Evolutionary conservation across 92 coral and sea anemone genomes (phyloP).

Genomic region (Blastomussa wellsi): DNA sequence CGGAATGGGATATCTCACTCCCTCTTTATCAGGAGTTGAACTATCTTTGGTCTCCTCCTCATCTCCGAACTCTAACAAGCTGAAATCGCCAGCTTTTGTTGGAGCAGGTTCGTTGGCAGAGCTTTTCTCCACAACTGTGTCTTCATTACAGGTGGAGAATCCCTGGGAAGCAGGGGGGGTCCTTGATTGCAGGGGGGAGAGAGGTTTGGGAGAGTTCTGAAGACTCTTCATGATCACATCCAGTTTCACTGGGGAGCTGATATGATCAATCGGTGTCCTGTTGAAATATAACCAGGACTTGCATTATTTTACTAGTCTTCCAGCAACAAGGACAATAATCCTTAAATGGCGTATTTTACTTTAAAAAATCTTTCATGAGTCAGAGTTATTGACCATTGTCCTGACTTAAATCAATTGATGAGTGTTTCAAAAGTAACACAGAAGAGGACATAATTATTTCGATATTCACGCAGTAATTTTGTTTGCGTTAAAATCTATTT

Average conservation of each 20-base stretch:
- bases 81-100: slow-evolving; percentile 31
- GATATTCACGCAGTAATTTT: no score
- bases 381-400: no score
- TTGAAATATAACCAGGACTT: neutral
- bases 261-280: slow-evolving; percentile 25
- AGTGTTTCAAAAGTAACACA: no score
- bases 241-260: slow-evolving; percentile 27
- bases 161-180: slow-evolving; percentile 35
- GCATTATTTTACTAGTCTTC: neutral
- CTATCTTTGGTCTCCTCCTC: slow-evolving; percentile 11
- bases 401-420: no score
- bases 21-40: slow-evolving; percentile 22
- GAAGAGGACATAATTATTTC: no score
- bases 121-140: slow-evolving; percentile 7
- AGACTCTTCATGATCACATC: slow-evolving; percentile 38
- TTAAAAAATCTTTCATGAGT: no score
- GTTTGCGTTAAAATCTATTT: no score
- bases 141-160: slow-evolving; percentile 30
- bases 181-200: slow-evolving; percentile 26
- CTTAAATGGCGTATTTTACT: no score
- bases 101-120: neutral
- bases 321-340: neutral
- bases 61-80: slow-evolving; percentile 33
- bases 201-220: slow-evolving; percentile 31
- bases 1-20: neutral